Evolutionary conservation across 2,797 vertebrate species (phyloP).

Genomic region (Pempheris klunzingeri): DNA sequence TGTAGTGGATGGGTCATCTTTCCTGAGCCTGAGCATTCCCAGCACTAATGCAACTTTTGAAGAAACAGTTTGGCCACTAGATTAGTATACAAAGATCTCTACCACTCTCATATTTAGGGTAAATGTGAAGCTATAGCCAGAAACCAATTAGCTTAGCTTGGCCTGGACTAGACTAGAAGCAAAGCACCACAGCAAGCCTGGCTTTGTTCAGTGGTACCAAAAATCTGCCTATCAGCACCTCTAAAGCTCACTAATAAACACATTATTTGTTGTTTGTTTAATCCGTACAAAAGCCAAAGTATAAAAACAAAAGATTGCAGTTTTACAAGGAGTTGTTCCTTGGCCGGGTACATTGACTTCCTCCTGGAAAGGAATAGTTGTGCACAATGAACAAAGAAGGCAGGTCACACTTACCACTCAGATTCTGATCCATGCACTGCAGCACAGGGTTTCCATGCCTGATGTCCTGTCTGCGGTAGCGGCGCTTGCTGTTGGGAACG

Average conservation of each 20-base stretch:
- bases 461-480: slow-evolving; percentile 90
- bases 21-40: background rate
- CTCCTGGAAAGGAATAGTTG: background rate
- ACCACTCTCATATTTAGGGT: too few species aligned
- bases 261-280: background rate
- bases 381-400: background rate
- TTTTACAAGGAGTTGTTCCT: background rate
- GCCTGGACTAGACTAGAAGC: too few species aligned
- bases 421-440: slow-evolving; percentile 92
- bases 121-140: too few species aligned
- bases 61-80: too few species aligned
- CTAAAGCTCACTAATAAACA: background rate
- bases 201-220: too few species aligned
- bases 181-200: too few species aligned
- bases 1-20: background rate
- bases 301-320: background rate
- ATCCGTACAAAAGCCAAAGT: background rate
- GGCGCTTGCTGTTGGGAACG: slow-evolving; percentile 86
- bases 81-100: too few species aligned
- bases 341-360: background rate
- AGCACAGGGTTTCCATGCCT: slow-evolving; percentile 88
- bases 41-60: background rate
- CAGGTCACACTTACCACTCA: slow-evolving; percentile 82
- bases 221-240: too few species aligned
- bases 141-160: too few species aligned